Evolutionary conservation across 2,888 invertebrate species (phyloP), one percentile per base, ranked within the genome.

Genomic region (Cheilosia scutellata): DNA sequence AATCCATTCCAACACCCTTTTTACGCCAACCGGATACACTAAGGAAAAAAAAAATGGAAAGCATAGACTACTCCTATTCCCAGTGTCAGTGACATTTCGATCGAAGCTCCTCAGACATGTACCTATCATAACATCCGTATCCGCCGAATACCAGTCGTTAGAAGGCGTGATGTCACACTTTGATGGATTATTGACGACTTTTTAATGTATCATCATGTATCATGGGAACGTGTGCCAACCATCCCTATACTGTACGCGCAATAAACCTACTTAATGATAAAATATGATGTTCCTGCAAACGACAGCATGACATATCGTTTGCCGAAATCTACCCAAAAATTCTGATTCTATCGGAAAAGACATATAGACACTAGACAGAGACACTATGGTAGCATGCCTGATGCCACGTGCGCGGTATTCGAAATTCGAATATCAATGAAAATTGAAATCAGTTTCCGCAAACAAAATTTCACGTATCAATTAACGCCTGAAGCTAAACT

Each of bases 141-240:
- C 75, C 79, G 84, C 31, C 71, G 60, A 66, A 70, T 68, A 16
- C 13, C 20, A 79, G 84, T 84, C 84, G 79, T 84, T 84, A 84
- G 63, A 80, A 70, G 58, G 70, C 75, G 63, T 84, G 79, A 84
- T 75, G 79, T 80, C 74, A 80, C 65, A 70, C 53, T 80, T 65
- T 84, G 79, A 79, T 84, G 84, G 79, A 84, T 80, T 84, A 84
- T 84, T 84, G 84, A 84, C 84, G 84, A 84, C 79, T 84, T 80
- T 75, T 84, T 84, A 80, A 84, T 84, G 84, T 80, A 79, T 79
- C 79, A 33, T 49, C 82, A 51, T 74, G 65, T 58, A 72, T 79
- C 72, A 31, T 60, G 57, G 29, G 58, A 25, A 51, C 40, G 16
- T 13, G 27, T 33, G 11, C 33, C 13, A 5, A 29, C 13, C 33